Evolutionary conservation across 2,113 vertebrate genomes (phyloP).

Genomic region (Ginglymostoma cirratum): DNA sequence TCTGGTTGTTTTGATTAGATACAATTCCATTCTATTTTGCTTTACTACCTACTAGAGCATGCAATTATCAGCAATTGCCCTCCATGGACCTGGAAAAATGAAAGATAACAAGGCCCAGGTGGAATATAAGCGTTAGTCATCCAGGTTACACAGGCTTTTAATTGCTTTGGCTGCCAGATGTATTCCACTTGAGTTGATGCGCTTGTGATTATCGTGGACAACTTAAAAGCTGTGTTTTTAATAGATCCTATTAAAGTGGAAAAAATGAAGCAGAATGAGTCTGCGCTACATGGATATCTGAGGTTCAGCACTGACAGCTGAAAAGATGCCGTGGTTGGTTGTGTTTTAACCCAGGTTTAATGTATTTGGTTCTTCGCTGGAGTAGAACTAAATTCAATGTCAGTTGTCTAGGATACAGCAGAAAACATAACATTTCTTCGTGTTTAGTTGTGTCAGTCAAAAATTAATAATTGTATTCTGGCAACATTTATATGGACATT

Average conservation of each 20-base stretch:
- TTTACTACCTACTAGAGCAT: background rate
- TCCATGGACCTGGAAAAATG: conserved; percentile 15
- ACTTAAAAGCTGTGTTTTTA: conserved; percentile 11
- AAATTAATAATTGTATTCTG: too few relatives aligned
- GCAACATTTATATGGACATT: too few relatives aligned
- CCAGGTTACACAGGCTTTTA: conserved; percentile 21
- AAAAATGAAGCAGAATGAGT: background rate
- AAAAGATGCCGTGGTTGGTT: background rate
- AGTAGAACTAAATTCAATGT: background rate
- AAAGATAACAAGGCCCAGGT: conserved; percentile 32
- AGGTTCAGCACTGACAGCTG: background rate
- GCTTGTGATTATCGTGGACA: conserved; percentile 5
- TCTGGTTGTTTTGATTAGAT: conserved; percentile 3
- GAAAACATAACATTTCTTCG: background rate
- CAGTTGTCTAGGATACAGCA: background rate
- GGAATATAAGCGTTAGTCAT: background rate
- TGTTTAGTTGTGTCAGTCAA: too few relatives aligned
- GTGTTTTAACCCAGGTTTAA: background rate
- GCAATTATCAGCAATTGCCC: conserved; percentile 1
- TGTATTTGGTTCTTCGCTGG: background rate
- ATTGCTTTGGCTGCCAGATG: background rate
- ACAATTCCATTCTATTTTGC: conserved; percentile 3
- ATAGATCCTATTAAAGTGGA: background rate
- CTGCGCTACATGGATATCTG: background rate
- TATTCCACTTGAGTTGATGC: conserved; percentile 21